Evolutionary conservation across 2,888 invertebrate species (phyloP).

Genomic region (Andrena haemorrhoa): DNA sequence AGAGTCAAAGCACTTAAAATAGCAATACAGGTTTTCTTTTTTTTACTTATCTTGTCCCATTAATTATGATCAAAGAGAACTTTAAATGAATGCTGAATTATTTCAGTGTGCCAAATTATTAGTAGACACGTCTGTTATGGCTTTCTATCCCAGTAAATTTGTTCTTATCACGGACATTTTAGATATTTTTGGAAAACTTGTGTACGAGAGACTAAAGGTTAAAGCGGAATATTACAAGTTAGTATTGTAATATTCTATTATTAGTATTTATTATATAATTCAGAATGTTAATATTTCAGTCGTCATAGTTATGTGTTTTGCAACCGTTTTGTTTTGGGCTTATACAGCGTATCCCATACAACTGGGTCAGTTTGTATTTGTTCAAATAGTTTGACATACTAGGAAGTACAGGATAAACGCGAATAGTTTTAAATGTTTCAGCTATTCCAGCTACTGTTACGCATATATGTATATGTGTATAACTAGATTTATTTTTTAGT

Average conservation of each 20-base stretch:
- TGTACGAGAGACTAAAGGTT: slow-evolving; percentile 92
- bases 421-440: too few relatives aligned
- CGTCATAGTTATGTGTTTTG: neutral
- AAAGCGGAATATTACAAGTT: slow-evolving; percentile 89
- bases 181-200: slow-evolving; percentile 96
- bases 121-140: slow-evolving; percentile 94
- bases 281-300: slow-evolving; percentile 25
- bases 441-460: too few relatives aligned
- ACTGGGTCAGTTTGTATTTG: neutral
- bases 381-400: neutral
- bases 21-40: slow-evolving; percentile 91
- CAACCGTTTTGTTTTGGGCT: neutral
- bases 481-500: too few relatives aligned
- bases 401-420: too few relatives aligned
- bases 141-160: slow-evolving; percentile 99
- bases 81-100: slow-evolving; percentile 44
- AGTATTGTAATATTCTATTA: too few relatives aligned
- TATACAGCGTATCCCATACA: neutral
- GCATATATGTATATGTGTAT: too few relatives aligned
- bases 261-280: too few relatives aligned
- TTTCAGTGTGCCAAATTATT: slow-evolving; percentile 95
- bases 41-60: neutral
- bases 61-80: slow-evolving; percentile 2
- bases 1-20: slow-evolving; percentile 98
- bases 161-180: slow-evolving; percentile 97